These are phyloP conservation scores for Dendropsophus ebraccatus DNA, from an alignment of 2,113 vertebrate species.

Conservation along the genomic window DNA sequence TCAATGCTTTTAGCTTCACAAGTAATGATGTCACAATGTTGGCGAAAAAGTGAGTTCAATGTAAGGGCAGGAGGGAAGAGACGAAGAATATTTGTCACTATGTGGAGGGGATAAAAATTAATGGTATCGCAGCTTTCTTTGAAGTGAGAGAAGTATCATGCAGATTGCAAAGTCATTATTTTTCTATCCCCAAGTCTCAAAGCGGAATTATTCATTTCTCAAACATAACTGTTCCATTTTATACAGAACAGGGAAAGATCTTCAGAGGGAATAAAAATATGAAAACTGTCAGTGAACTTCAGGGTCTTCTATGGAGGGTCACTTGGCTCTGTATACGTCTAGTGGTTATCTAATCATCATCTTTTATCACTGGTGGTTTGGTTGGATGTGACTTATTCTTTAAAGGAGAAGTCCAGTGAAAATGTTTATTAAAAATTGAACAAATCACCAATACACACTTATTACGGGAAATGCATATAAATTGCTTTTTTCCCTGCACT, in stretches of 20 bases:
- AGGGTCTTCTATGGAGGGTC: not conserved
- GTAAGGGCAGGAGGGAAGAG: not conserved
- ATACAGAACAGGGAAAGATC: not conserved
- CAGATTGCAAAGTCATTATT: conserved; percentile 36
- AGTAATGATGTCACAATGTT: conserved; percentile 14
- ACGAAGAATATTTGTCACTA: conserved; percentile 18
- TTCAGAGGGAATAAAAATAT: not conserved
- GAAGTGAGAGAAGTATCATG: conserved; percentile 18
- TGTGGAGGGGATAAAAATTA: not conserved
- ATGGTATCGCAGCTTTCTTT: conserved; percentile 4
- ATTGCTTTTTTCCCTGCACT: no score
- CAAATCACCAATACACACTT: no score
- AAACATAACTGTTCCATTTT: not conserved
- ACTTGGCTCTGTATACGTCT: not conserved
- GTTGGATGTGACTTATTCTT: not conserved
- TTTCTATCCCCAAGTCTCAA: conserved; percentile 3
- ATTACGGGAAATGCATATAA: no score
- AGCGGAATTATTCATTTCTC: not conserved
- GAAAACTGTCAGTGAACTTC: not conserved
- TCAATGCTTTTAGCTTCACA: conserved; percentile 4
- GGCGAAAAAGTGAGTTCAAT: conserved; percentile 6
- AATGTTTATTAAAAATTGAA: no score
- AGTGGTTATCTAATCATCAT: not conserved
- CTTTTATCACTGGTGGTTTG: not conserved
- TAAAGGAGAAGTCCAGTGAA: no score